phyloP scores from a whole-genome alignment of 2,888 invertebrate genomes.

The Neocrepidodera transversa region DNA sequence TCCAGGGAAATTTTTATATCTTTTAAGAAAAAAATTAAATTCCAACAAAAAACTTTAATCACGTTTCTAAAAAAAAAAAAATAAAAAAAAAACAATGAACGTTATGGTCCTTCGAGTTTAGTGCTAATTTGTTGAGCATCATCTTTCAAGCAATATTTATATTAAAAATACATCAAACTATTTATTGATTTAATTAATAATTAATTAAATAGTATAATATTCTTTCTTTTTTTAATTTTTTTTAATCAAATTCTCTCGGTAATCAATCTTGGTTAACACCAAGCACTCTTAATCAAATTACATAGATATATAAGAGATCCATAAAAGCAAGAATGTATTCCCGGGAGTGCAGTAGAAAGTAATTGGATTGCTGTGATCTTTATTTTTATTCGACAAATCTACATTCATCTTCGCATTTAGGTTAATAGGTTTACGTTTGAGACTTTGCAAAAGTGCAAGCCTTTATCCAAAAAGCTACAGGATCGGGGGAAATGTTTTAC shows the following conservation, averaged over 20 bases:
- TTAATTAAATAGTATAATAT: no score
- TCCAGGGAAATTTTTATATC: no score
- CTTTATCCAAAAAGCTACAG: conserved; percentile 17
- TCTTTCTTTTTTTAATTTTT: no score
- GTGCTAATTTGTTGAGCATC: no score
- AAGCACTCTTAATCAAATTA: conserved; percentile 11
- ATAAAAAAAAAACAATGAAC: no score
- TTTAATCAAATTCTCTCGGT: not conserved
- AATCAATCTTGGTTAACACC: not conserved
- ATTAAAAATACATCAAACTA: no score
- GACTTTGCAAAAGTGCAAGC: conserved; percentile 20
- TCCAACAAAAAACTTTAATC: no score
- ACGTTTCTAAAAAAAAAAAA: no score
- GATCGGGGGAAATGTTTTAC: conserved; percentile 17
- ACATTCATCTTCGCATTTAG: conserved; percentile 24
- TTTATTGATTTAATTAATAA: no score
- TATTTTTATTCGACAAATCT: conserved; percentile 31
- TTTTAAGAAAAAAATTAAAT: no score
- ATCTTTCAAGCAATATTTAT: no score
- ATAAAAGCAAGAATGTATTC: conserved; percentile 15
- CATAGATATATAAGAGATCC: not conserved
- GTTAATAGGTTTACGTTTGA: conserved; percentile 29
- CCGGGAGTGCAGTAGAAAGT: conserved; percentile 21
- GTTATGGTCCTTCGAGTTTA: no score
- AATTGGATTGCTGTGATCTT: conserved; percentile 30